Evolutionary conservation across 2,797 vertebrate genomes (phyloP), one percentile per base, ranked within the genome.

Genomic region (Okamejei kenojei): DNA sequence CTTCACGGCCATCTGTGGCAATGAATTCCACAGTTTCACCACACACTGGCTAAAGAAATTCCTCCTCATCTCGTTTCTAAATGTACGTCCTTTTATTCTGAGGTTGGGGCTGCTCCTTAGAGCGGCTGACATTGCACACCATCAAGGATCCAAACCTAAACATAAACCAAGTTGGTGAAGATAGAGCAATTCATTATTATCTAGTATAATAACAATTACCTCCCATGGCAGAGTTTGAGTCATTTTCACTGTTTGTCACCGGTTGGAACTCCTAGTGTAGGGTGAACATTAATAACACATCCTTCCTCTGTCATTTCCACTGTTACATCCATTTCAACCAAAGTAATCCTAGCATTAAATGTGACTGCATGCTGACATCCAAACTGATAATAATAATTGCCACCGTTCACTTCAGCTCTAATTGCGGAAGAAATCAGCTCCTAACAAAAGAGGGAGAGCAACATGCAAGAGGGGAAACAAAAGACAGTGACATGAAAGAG

Each of bases 361-460:
- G 61, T 88, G 61, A 35, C 84, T 88, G 61, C 61, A 35, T 65
- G 84, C 84, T 88, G 84, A 88, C 84, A 68, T 32, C n/a, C 35
- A 19, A 61, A 32, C 63, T 88, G 61, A 88, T 88, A 15, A 65
- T 32, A 65, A 88, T 68, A 88, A 88, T 35, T 65, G 17, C 61
- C n/a, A 88, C 84, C 7, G 19, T 65, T 86, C 13, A 86, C 29
- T 63, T 86, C 32, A 15, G n/a, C 82, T 86, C 58, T 86, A 88
- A 88, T 88, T 88, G n/a, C 84, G 65, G 61, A 68, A 65, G 84
- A 65, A 65, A n/a, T 8, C n/a, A 86, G 23, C 54, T 61, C 58
- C 17, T 19, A 88, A 88, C 84, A 88, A 65, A 68, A 88, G n/a
- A 35, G 84, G 21, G 35, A 78, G 76, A n/a, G n/a, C 29, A 32